Percentiles rank a stretch among this genome's conserved stretches.
phyloP scores from a whole-genome alignment of 2,888 invertebrate species.

The Lysandra bellargus region DNA sequence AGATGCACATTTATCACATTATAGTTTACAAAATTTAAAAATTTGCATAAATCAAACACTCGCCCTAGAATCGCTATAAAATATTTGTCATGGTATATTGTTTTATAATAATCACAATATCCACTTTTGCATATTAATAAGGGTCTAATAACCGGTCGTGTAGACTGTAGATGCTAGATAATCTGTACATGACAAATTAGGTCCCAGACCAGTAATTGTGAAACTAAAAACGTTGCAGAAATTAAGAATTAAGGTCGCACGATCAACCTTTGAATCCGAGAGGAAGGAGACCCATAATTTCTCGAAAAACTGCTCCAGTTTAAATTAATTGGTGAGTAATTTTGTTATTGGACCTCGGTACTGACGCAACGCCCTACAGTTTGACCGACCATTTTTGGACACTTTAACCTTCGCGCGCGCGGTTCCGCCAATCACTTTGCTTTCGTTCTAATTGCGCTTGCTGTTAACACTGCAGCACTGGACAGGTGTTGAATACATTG shows the following conservation, averaged over 20 bases:
- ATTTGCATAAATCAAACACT: no score
- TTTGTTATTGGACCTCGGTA: slow-evolving; percentile 46
- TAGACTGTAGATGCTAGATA: not conserved
- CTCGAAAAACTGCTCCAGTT: slow-evolving; percentile 47
- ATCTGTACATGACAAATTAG: not conserved
- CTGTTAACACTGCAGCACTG: slow-evolving; percentile 48
- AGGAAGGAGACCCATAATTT: slow-evolving; percentile 38
- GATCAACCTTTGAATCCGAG: slow-evolving; percentile 35
- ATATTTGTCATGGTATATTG: no score
- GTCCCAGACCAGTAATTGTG: not conserved
- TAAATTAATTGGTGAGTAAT: slow-evolving; percentile 49
- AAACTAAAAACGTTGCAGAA: slow-evolving; percentile 15
- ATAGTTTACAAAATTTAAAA: no score
- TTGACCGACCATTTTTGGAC: slow-evolving; percentile 62
- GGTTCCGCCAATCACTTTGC: slow-evolving; percentile 72
- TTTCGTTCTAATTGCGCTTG: slow-evolving; percentile 72
- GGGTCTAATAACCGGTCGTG: not conserved
- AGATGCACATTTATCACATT: no score
- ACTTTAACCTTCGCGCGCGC: slow-evolving; percentile 61
- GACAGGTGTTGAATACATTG: not conserved
- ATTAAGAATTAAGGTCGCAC: slow-evolving; percentile 33
- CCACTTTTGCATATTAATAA: slow-evolving; percentile 11
- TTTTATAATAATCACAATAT: not conserved
- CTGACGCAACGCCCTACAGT: slow-evolving; percentile 49
- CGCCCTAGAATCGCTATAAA: no score